Base-by-base conservation (phyloP, 1,140 invertebrate species). In the Hirudo medicinalis region DNA sequence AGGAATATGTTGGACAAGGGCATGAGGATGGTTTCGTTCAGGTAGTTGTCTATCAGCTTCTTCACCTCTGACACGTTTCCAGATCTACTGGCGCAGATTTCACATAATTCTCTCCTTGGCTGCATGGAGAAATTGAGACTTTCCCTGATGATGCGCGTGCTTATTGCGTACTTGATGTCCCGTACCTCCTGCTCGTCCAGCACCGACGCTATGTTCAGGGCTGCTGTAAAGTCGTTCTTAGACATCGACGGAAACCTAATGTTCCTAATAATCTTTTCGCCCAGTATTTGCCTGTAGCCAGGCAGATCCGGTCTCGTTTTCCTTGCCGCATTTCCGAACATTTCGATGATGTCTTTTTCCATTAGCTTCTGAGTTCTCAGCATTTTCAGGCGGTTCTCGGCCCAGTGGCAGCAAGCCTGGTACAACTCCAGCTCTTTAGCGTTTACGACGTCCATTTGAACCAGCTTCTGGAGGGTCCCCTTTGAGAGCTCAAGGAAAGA, bases 221-320 rank as follows among this genome's bases (percentile, higher is more conserved):
- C 57, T 19, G 22, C 11, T 2, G 22, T 5, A n/a, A 63, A 63
- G 11, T 63, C 57, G 9, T 63, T 22, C 20, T 63, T 63, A 3
- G 57, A 25, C 57, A 63, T 63, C 19, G 57, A 25, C 1, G 57
- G 57, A 32, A 63, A 63, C 17, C 57, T 63, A n/a, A 63, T 63
- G 29, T 63, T 63, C 15, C 57, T 63, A 2, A 63, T 32, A 2
- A 63, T 63, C 19, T 63, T 32, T 13, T 63, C 57, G 20, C 57
- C 57, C 57, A 63, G 19, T 11, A 63, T 8, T 25, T 63, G 22
- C 19, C 57, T 63, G 11, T 63, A 22, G 29, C 29, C 11, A 6
- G 22, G 29, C 8, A 63, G 2, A n/a, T 63, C 3, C 19, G 29
- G 29, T 20, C 8, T 4, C 11, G 29, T 25, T 63, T 63, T 57